These are phyloP conservation scores for Octonoba sinensis DNA, from an alignment of 2,888 invertebrate genomes.

Conservation along the genomic window DNA sequence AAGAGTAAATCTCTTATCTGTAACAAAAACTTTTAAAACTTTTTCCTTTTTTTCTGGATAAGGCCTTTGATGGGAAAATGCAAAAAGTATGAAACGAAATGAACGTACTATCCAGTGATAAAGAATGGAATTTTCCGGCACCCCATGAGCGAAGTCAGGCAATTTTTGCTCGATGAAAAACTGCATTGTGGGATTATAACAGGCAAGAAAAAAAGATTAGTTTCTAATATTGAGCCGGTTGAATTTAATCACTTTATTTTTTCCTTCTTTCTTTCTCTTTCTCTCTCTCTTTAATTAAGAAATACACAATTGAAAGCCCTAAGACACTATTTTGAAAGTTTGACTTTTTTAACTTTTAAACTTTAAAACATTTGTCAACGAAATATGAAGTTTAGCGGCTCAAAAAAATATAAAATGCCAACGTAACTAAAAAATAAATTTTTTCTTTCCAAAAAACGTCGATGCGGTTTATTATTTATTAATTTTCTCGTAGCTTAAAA, in stretches of 20 bases:
- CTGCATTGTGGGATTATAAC: constrained; percentile 13
- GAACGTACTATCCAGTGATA: constrained; percentile 16
- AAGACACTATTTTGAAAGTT: too few species aligned
- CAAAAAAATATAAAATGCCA: too few species aligned
- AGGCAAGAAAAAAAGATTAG: constrained; percentile 42
- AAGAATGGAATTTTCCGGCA: constrained; percentile 9
- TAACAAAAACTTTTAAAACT: constrained; percentile 48
- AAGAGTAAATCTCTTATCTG: constrained; percentile 46
- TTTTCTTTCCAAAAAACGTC: too few species aligned
- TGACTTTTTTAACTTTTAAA: too few species aligned
- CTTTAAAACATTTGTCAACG: too few species aligned
- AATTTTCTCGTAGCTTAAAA: too few species aligned
- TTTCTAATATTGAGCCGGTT: constrained; percentile 18
- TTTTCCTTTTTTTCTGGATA: constrained; percentile 18
- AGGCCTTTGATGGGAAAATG: background rate
- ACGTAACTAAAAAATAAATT: too few species aligned
- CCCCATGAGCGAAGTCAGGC: background rate
- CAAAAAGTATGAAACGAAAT: background rate
- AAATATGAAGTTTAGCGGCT: too few species aligned
- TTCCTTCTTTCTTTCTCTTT: background rate
- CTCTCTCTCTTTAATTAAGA: background rate
- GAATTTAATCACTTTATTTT: constrained; percentile 42
- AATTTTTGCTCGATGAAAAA: constrained; percentile 25
- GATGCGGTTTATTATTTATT: too few species aligned
- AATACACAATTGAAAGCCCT: background rate